Conservation (phyloP, 2,797 vertebrate species). For the Epinephelus malabaricus region DNA sequence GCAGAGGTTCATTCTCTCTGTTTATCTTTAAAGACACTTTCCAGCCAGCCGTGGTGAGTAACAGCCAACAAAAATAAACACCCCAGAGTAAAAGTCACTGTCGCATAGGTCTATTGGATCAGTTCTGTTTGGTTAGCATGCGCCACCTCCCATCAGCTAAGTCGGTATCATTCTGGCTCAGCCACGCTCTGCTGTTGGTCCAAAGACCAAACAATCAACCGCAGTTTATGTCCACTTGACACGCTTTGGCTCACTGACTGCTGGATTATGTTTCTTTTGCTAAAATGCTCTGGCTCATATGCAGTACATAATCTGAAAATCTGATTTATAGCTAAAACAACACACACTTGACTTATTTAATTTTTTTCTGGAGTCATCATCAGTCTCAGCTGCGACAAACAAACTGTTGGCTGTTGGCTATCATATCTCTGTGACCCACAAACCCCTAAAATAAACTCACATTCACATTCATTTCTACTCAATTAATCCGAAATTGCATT, state of each 20-base stretch:
- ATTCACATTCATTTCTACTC: background rate
- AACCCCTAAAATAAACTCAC: background rate
- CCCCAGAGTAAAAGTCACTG: background rate
- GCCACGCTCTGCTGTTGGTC: background rate
- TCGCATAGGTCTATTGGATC: background rate
- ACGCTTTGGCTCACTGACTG: background rate
- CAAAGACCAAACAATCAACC: constrained; percentile 34
- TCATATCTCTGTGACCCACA: background rate
- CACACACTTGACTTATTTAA: background rate
- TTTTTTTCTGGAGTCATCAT: background rate
- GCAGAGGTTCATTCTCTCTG: background rate
- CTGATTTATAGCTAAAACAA: background rate
- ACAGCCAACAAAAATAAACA: constrained; percentile 29
- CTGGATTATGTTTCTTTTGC: constrained; percentile 18
- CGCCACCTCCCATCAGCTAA: background rate
- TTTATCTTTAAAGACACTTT: constrained; percentile 27
- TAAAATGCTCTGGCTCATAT: constrained; percentile 6
- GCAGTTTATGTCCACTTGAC: background rate
- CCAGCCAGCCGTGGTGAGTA: constrained; percentile 8
- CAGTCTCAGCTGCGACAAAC: background rate
- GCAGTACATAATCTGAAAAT: background rate
- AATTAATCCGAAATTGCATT: background rate
- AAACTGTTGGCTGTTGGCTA: background rate
- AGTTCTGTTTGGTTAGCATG: constrained; percentile 22
- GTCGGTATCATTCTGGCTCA: constrained; percentile 13